phyloP scores from a whole-genome alignment of 2,888 invertebrate species.

The Gibbula magus region DNA sequence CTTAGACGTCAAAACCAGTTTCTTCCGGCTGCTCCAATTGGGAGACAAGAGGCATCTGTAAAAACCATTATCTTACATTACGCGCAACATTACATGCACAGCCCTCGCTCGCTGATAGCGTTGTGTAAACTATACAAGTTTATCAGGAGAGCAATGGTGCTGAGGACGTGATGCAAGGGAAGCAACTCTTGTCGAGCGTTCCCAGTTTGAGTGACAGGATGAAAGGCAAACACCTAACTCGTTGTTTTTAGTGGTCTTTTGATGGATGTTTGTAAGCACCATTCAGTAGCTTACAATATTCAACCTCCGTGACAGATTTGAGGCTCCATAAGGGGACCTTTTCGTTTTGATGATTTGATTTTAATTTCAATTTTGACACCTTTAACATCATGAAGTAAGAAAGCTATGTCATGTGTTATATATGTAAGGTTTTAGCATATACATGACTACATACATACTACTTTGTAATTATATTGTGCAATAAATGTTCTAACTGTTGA shows the following conservation, averaged over 20 bases:
- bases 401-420: too few relatives aligned
- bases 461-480: too few relatives aligned
- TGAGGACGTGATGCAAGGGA: background rate
- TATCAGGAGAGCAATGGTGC: background rate
- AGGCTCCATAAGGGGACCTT: too few relatives aligned
- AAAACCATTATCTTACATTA: background rate
- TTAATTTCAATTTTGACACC: too few relatives aligned
- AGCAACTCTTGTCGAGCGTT: background rate
- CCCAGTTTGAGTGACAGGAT: background rate
- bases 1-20: background rate
- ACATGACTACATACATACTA: too few relatives aligned
- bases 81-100: background rate
- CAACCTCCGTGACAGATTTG: background rate
- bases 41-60: background rate
- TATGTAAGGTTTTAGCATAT: too few relatives aligned
- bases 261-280: conserved; percentile 15
- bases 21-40: background rate
- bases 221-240: background rate
- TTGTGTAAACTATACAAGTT: background rate
- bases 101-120: background rate
- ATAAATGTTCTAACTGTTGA: too few relatives aligned
- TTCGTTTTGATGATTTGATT: too few relatives aligned
- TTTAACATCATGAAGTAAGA: too few relatives aligned
- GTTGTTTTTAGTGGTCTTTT: background rate
- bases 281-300: background rate